Evolutionary conservation across 2,113 vertebrate species (phyloP).

Genomic region (Melanostigma gelatinosum): DNA sequence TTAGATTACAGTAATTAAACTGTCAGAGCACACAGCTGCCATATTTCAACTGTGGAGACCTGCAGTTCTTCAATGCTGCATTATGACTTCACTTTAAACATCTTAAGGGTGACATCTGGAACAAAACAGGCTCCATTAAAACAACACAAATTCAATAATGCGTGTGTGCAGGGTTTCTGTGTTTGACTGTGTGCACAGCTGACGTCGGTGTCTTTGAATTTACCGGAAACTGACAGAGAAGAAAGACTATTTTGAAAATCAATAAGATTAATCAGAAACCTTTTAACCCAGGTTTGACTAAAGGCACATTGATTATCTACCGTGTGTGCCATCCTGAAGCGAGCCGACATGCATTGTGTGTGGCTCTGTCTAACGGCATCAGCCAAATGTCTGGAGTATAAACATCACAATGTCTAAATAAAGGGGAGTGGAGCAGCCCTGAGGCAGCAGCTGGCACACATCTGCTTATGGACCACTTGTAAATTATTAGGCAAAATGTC

Average conservation of each 20-base stretch:
- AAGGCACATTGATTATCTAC: neutral
- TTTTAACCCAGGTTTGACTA: neutral
- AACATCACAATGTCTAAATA: constrained; percentile 41
- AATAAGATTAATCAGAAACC: neutral
- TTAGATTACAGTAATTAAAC: constrained; percentile 72
- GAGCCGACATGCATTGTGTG: neutral
- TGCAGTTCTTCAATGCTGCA: constrained; percentile 46
- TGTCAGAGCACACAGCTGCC: constrained; percentile 61
- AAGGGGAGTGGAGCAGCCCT: constrained; percentile 28
- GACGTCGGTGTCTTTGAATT: neutral
- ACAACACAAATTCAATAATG: constrained; percentile 32
- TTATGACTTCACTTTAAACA: constrained; percentile 57
- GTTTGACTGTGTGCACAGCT: neutral
- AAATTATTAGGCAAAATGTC: constrained; percentile 62
- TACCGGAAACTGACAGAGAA: neutral
- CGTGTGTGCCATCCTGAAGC: neutral
- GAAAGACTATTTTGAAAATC: neutral
- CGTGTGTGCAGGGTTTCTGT: neutral
- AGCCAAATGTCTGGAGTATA: constrained; percentile 12
- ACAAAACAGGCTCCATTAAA: constrained; percentile 48
- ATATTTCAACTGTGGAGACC: constrained; percentile 53
- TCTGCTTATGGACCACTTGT: constrained; percentile 60
- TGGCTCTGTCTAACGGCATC: constrained; percentile 2
- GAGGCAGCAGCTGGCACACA: constrained; percentile 64
- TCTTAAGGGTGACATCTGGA: constrained; percentile 48